A percentile compares a stretch with the other conserved stretches of the same genome.
phyloP scores from a whole-genome alignment of 2,113 vertebrate genomes.

The Naja naja region DNA sequence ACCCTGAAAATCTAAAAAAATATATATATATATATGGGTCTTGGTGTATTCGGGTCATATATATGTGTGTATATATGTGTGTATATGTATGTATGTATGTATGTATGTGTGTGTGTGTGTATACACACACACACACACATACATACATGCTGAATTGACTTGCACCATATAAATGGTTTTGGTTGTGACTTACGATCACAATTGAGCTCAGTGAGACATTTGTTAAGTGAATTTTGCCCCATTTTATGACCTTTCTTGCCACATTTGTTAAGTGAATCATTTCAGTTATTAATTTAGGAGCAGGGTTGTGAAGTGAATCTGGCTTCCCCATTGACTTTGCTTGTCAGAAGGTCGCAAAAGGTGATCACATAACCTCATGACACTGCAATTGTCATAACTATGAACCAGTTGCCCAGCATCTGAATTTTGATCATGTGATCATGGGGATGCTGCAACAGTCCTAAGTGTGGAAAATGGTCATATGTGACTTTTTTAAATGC shows the following conservation, averaged over 20 bases:
- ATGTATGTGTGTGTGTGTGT: too few species aligned
- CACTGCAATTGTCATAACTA: neutral
- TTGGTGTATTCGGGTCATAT: too few species aligned
- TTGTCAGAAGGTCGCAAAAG: neutral
- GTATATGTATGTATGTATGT: too few species aligned
- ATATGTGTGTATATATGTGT: too few species aligned
- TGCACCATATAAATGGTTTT: constrained; percentile 12
- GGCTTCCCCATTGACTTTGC: neutral
- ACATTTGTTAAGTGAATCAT: neutral
- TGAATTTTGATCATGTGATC: neutral
- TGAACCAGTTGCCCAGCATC: neutral
- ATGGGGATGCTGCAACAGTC: neutral
- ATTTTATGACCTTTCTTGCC: neutral
- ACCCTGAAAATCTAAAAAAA: too few species aligned
- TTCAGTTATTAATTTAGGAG: neutral
- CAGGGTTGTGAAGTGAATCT: neutral
- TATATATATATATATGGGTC: too few species aligned
- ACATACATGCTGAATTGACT: neutral
- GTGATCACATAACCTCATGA: neutral
- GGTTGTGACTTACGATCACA: neutral
- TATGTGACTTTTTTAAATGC: too few species aligned
- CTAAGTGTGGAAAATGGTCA: neutral
- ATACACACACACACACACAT: too few species aligned
- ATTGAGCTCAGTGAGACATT: neutral
- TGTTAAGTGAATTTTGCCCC: neutral